A percentile compares a stretch with the other conserved stretches of the same genome.
Conservation (phyloP, 1,140 invertebrate species). For the Drosophila obscura region DNA sequence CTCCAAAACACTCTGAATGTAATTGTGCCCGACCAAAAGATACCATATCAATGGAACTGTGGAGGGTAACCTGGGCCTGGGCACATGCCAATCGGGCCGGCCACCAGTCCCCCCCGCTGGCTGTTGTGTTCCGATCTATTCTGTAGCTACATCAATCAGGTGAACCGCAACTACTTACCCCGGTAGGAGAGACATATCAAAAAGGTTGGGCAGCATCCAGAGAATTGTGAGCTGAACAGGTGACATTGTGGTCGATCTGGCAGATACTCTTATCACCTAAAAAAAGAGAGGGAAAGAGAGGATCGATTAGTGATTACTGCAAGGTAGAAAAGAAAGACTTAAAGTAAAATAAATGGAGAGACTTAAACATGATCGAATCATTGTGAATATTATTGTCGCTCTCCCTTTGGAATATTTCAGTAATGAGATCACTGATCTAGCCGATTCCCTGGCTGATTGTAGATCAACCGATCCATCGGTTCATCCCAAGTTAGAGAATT, state of each 20-base stretch:
- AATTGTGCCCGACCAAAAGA: neutral
- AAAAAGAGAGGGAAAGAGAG: neutral
- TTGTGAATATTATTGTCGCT: no score
- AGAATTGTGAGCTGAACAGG: constrained; percentile 12
- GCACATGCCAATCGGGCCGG: constrained; percentile 44
- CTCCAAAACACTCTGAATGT: neutral
- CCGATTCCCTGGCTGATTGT: no score
- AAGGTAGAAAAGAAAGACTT: no score
- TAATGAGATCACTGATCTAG: neutral
- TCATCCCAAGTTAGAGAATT: neutral
- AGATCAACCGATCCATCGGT: neutral
- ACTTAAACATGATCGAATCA: no score
- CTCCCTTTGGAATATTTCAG: no score
- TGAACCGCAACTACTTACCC: constrained; percentile 26
- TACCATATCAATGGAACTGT: constrained; percentile 21
- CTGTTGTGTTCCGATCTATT: constrained; percentile 11
- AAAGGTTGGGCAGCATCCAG: constrained; percentile 22
- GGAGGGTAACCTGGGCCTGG: neutral
- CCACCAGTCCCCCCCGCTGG: constrained; percentile 7
- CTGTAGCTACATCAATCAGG: constrained; percentile 50
- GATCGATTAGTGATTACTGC: neutral
- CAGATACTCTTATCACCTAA: neutral
- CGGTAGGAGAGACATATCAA: neutral
- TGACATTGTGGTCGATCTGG: neutral
- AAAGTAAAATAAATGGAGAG: no score